Evolutionary conservation across 2,797 vertebrate species (phyloP).

Genomic region (Antrozous pallidus): DNA sequence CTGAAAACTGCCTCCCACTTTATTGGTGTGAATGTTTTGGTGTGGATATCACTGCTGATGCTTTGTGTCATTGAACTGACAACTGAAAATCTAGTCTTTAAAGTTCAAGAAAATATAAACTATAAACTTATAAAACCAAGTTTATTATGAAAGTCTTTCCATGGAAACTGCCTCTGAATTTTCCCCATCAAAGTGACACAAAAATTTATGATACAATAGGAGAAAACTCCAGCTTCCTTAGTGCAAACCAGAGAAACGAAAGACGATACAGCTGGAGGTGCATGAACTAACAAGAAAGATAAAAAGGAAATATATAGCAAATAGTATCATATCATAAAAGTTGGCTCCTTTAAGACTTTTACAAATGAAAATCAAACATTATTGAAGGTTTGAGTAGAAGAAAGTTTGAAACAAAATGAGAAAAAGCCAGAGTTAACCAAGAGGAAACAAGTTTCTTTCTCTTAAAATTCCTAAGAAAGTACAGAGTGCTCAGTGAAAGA

Average conservation of each 20-base stretch:
- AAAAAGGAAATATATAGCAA: background rate
- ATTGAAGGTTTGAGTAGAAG: conserved; percentile 10
- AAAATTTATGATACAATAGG: background rate
- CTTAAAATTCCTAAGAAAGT: conserved; percentile 17
- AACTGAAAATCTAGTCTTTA: conserved; percentile 2
- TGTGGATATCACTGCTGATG: background rate
- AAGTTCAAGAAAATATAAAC: background rate
- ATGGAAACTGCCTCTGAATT: background rate
- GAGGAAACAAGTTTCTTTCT: conserved; percentile 16
- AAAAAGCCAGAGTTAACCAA: background rate
- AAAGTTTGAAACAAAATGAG: conserved; percentile 34
- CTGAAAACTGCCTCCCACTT: background rate
- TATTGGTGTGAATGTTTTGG: background rate
- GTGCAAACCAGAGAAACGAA: background rate
- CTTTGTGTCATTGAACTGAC: background rate
- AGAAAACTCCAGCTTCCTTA: conserved; percentile 4
- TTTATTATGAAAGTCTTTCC: conserved; percentile 23
- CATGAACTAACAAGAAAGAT: conserved; percentile 37
- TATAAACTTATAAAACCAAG: conserved; percentile 18
- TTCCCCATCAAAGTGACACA: conserved; percentile 39
- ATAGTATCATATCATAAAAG: background rate
- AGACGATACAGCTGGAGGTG: background rate
- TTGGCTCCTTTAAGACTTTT: background rate
- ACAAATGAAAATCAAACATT: conserved; percentile 30
- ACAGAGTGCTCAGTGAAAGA: conserved; percentile 15